Evolutionary conservation across 1,140 invertebrate genomes (phyloP).

Genomic region (Agrypnia vestita): DNA sequence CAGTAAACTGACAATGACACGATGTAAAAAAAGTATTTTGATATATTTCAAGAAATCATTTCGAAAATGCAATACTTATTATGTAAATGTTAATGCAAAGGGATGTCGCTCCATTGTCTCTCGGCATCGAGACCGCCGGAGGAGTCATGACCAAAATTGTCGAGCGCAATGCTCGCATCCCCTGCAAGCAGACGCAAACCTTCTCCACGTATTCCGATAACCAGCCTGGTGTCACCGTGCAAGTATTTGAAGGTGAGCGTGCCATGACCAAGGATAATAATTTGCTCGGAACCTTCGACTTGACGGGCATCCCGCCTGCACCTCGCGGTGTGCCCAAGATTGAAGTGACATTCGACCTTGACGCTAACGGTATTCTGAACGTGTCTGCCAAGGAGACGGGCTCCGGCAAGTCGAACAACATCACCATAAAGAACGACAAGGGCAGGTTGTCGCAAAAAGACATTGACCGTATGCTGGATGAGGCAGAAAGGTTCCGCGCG

Average conservation of each 20-base stretch:
- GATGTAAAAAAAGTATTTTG: too few relatives aligned
- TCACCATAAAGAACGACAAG: slow-evolving; percentile 76
- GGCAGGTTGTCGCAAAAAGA: slow-evolving; percentile 74
- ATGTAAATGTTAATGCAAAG: too few relatives aligned
- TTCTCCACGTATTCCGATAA: slow-evolving; percentile 81
- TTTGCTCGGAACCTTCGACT: slow-evolving; percentile 83
- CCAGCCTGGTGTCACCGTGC: slow-evolving; percentile 81
- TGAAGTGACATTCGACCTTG: slow-evolving; percentile 78
- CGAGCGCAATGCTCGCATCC: too few relatives aligned
- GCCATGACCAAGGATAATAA: slow-evolving; percentile 87
- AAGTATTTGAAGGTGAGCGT: slow-evolving; percentile 66
- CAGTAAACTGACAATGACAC: too few relatives aligned
- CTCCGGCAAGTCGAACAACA: slow-evolving; percentile 72
- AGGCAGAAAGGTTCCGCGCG: slow-evolving; percentile 73
- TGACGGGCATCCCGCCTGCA: slow-evolving; percentile 72
- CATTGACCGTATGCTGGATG: slow-evolving; percentile 78
- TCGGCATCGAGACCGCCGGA: slow-evolving; percentile 81
- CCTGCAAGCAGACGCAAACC: slow-evolving; percentile 76
- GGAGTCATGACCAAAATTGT: slow-evolving; percentile 78
- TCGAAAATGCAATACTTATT: too few relatives aligned
- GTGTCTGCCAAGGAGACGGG: slow-evolving; percentile 76
- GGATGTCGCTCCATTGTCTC: slow-evolving; percentile 84
- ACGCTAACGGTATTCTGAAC: slow-evolving; percentile 79
- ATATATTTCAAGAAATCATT: too few relatives aligned
- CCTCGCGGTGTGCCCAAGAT: slow-evolving; percentile 78